phyloP scores from a whole-genome alignment of 2,113 vertebrate species.

The Centropus bengalensis region DNA sequence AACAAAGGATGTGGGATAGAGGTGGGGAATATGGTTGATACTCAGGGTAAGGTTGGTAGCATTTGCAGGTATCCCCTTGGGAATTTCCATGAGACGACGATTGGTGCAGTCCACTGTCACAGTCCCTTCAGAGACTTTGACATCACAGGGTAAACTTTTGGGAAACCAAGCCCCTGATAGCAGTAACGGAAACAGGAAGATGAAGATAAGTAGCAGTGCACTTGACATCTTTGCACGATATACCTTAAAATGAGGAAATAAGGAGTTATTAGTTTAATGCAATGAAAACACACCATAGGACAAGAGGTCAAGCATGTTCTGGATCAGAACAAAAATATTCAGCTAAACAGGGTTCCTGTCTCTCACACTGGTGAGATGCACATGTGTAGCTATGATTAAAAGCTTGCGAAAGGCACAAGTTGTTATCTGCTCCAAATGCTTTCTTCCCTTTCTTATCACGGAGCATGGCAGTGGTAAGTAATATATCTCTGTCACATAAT shows the following conservation, averaged over 20 bases:
- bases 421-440: background rate
- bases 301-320: background rate
- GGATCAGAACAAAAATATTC: background rate
- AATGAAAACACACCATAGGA: background rate
- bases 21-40: slow-evolving; percentile 87
- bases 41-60: slow-evolving; percentile 91
- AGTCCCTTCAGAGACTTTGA: slow-evolving; percentile 47
- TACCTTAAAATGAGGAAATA: slow-evolving; percentile 60
- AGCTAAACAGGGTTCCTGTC: background rate
- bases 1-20: slow-evolving; percentile 81
- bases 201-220: slow-evolving; percentile 26
- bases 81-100: slow-evolving; percentile 79
- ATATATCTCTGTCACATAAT: background rate
- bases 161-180: slow-evolving; percentile 80
- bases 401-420: background rate
- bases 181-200: slow-evolving; percentile 50
- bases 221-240: slow-evolving; percentile 6
- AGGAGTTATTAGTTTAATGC: background rate
- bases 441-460: background rate
- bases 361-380: background rate
- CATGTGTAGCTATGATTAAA: background rate
- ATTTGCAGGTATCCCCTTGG: slow-evolving; percentile 83
- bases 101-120: slow-evolving; percentile 89
- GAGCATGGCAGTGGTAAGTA: background rate
- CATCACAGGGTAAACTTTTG: slow-evolving; percentile 91